Base-by-base conservation (phyloP, 2,888 invertebrate genomes). In the Neoaliturus tenellus region DNA sequence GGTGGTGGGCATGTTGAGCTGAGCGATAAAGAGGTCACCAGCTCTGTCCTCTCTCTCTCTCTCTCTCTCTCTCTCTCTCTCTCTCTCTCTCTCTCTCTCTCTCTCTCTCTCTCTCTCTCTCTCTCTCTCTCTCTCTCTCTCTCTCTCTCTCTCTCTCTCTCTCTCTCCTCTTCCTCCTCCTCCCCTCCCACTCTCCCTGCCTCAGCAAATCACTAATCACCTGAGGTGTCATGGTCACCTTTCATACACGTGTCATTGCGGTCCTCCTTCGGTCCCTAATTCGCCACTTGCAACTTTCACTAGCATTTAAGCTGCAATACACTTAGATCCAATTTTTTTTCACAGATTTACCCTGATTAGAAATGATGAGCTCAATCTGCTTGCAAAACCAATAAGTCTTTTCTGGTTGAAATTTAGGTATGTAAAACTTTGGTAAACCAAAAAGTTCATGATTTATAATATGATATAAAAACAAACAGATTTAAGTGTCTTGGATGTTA, bases 271-370 rank as follows among this genome's bases (percentile, higher is more conserved):
- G 31, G 55, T 23, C 17, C 55, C 23, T 14, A 10, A 28, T 62
- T 28, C 62, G 28, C 62, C 39, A 39, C 39, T 28, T 62, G 62
- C 62, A 31, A 62, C 62, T 62, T 62, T 62, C 62, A 62, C 62
- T 6, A 62, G 14, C n/a, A n/a, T n/a, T n/a, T 44, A 12, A 8
- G 8, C 10, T 12, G 10, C 44, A 12, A 12, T 10, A 20, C 4
- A 17, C 23, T 55, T 23, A 12, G 12, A 39, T 8, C 39, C 39
- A 5, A 39, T 8, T 39, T 39, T 8, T 39, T 39, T 39, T 12
- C 12, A 39, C 12, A 39, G 5, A 39, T 39, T 39, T 39, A n/a
- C n/a, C n/a, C n/a, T n/a, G n/a, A n/a, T n/a, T n/a, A n/a, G n/a
- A n/a, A n/a, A n/a, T n/a, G n/a, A n/a, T n/a, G n/a, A n/a, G n/a